Percentiles rank a stretch among this genome's conserved stretches.
These are phyloP conservation scores for Nothocercus julius DNA, from an alignment of 2,113 vertebrate genomes.

Conservation along the genomic window DNA sequence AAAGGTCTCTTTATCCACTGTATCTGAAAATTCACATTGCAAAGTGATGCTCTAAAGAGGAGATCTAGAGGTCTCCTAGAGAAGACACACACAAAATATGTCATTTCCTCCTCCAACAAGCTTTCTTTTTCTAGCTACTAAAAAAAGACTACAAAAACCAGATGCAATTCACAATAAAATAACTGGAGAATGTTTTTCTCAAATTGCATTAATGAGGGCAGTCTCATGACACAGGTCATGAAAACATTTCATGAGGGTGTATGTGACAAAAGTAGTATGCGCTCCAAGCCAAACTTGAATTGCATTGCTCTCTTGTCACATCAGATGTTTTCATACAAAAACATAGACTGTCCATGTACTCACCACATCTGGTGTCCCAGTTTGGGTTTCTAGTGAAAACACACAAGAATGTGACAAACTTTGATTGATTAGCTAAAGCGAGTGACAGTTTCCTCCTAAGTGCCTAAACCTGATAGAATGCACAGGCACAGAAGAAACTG, in stretches of 20 bases:
- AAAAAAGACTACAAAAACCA: slow-evolving; percentile 7
- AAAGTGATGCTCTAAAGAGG: background rate
- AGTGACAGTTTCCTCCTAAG: slow-evolving; percentile 61
- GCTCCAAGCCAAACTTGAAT: slow-evolving; percentile 49
- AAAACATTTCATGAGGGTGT: slow-evolving; percentile 44
- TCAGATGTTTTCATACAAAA: slow-evolving; percentile 69
- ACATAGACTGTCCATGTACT: slow-evolving; percentile 68
- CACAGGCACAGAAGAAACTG: background rate
- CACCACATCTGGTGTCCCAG: slow-evolving; percentile 72
- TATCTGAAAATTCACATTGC: background rate
- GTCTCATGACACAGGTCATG: slow-evolving; percentile 34
- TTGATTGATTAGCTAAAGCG: slow-evolving; percentile 67
- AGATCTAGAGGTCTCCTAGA: background rate
- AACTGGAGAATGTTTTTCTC: slow-evolving; percentile 16
- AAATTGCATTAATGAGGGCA: slow-evolving; percentile 37
- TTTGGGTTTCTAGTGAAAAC: slow-evolving; percentile 70
- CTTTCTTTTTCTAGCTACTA: background rate
- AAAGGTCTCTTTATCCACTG: background rate
- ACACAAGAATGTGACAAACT: slow-evolving; percentile 69
- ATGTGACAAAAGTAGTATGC: background rate
- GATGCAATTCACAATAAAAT: slow-evolving; percentile 3
- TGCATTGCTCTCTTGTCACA: slow-evolving; percentile 60
- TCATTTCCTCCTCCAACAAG: background rate
- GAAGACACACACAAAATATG: background rate
- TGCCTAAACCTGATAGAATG: slow-evolving; percentile 25